phyloP scores from a whole-genome alignment of 2,888 invertebrate species.

The Andricus curvator region DNA sequence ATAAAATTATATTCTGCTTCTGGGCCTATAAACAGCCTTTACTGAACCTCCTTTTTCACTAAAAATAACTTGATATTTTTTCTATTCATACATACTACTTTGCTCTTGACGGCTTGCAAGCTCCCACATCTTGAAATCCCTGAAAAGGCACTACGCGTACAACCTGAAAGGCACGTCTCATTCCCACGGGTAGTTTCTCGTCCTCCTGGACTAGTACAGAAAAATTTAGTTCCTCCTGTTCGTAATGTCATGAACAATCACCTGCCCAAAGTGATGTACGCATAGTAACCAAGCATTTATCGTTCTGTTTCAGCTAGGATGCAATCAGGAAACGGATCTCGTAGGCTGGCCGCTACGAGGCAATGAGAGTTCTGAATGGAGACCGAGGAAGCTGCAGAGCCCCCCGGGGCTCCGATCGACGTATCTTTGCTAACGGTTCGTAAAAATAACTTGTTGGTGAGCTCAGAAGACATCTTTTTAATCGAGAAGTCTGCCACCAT shows the following conservation, averaged over 20 bases:
- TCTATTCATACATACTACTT: too few species aligned
- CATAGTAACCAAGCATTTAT: slow-evolving; percentile 17
- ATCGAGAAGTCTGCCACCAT: neutral
- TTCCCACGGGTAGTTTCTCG: neutral
- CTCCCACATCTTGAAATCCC: neutral
- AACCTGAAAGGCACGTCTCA: neutral
- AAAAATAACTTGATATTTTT: too few species aligned
- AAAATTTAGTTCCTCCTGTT: neutral
- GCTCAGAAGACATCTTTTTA: neutral
- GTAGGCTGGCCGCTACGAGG: slow-evolving; percentile 58
- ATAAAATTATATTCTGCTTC: too few species aligned
- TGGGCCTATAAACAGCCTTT: too few species aligned
- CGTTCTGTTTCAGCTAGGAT: slow-evolving; percentile 55
- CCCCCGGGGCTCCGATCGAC: slow-evolving; percentile 74
- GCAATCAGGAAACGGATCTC: slow-evolving; percentile 52
- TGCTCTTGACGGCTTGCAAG: neutral
- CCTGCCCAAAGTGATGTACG: neutral
- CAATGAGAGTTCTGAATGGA: slow-evolving; percentile 76
- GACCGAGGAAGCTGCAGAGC: slow-evolving; percentile 76
- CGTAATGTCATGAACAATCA: neutral
- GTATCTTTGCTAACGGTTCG: slow-evolving; percentile 59
- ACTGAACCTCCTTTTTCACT: too few species aligned
- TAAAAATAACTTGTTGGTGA: slow-evolving; percentile 32
- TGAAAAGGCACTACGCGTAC: neutral
- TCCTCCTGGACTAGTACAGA: neutral